Evolutionary conservation across 2,797 vertebrate genomes (phyloP), one percentile per base, ranked within the genome.

Genomic region (Avahi laniger): DNA sequence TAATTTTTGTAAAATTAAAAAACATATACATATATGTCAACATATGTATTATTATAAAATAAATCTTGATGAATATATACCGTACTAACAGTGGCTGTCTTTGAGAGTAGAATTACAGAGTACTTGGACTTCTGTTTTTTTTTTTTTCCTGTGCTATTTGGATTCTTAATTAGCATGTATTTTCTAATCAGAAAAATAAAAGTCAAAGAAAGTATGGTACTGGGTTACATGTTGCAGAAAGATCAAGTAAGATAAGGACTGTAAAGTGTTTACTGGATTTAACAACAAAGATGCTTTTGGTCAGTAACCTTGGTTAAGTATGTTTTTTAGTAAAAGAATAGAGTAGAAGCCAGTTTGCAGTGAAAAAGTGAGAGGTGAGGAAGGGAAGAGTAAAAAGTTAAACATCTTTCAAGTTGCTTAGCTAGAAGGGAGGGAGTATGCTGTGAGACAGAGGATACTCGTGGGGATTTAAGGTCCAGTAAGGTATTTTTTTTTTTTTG

Each of bases 281-380:
- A 92, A 41, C n/a, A 13, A 43, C n/a, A 65, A 48, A 84, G 67
- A 61, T 48, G 46, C 41, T 93, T 28, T 86, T 75, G 67, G 52
- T 70, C 61, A 95, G 24, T n/a, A 4, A 80, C 41, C 12, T 86
- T 80, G 22, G 12, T 46, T 61, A 70, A 73, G 63, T 85, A 57
- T 61, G 26, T 52, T 91, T 93, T 91, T 22, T 33, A 87, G 63
- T 67, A 86, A 93, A 93, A 75, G 38, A 78, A 24, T 65, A 91
- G 72, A 72, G 30, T 87, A 41, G 54, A 94, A 83, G n/a, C 28
- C 33, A 79, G 22, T 50, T 67, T 84, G 28, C 54, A 79, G 5
- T 92, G 78, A 72, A 89, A 79, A 89, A 24, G 33, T 79, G 54
- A 50, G 33, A 65, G 78, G 48, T 46, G 17, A 92, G 46, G 46